Base-by-base conservation (phyloP, 2,797 vertebrate species). In the Morus bassanus region DNA sequence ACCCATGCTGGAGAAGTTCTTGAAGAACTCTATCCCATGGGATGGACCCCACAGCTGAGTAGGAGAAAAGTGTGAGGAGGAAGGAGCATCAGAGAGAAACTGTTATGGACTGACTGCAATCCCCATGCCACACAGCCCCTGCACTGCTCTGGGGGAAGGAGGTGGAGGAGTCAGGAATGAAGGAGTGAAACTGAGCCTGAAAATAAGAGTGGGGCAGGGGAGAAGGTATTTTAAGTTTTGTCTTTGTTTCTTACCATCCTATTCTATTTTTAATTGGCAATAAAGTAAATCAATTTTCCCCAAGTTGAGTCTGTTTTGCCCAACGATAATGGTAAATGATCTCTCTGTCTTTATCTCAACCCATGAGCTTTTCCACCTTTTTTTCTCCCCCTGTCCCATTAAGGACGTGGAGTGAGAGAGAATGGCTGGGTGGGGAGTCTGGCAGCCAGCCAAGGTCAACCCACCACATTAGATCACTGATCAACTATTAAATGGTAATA, bases 51-150 rank as follows among this genome's bases (percentile, higher is more conserved):
- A 41, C 39, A 14, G 5, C 14, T 46, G 6, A 53, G 8, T 8
- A 33, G 17, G 5, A 17, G 7, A 59, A 74, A 31, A 53, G 6
- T 21, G 25, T 30, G 12, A 53, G 15, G 9, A 60, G 12, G 7
- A 72, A 76, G 28, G 7, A 69, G 2, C 1, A 0, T 41, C 31
- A 61, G 54, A 61, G 37, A 43, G 19, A 17, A 39, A 33, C 25
- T 37, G 22, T 41, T 53, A 65, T 3, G 6, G 37, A 41, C 27
- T 33, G 27, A 85, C 18, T 24, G 14, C 7, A 70, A 30, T 1
- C 1, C 14, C 8, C 5, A 18, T 18, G 46, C 15, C 11, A 9
- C 41, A 50, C 3, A 1, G 7, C 2, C 18, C 25, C 22, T 33
- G 30, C 19, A 57, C 13, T 33, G 10, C 33, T 57, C 4, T 2